Evolutionary conservation across 2,888 invertebrate species (phyloP), one percentile per base, ranked within the genome.

Genomic region (Leucoma salicis): DNA sequence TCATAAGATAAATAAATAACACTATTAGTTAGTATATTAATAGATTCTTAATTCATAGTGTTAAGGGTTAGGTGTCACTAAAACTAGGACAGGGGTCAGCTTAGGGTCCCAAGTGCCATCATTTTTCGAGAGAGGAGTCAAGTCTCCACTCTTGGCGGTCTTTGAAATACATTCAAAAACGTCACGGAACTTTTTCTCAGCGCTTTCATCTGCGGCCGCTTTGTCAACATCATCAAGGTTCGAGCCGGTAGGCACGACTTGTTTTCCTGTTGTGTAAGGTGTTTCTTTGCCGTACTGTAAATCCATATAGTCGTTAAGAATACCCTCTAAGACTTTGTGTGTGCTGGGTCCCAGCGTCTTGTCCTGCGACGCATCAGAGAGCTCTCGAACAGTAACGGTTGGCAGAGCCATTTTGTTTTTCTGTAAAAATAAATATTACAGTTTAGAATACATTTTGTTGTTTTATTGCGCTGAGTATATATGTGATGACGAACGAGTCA

Each of bases 301-400:
- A 44, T 86, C 85, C 87, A 88, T 86, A 62, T 64, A 83, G 50
- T 88, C 88, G 27, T 85, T 84, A 0, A 88, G 66, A 7, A 88
- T 51, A 1, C 84, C 80, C 63, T 78, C 80, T 8, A 86, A 66
- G 32, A 84, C 80, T 44, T 76, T 85, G 62, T 76, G 76, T 1
- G 78, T 61, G 27, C 56, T 67, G 0, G 59, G 45, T 3, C 65
- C 74, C 13, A 74, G 70, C 12, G 74, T 68, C n/a, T 71, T 59
- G 47, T 78, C 74, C 27, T 74, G 64, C 35, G 78, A 73, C 1
- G 70, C 83, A 11, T 66, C 55, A 1, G 79, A 74, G 1, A 85
- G 58, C 45, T 85, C 78, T 40, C 76, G 63, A 10, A 85, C 50
- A 0, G 82, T 81, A 0, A 85, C 51, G 0, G 74, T 78, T 4